Conservation (phyloP, 2,888 invertebrate genomes). For the Pachycephus smyrnensis region DNA sequence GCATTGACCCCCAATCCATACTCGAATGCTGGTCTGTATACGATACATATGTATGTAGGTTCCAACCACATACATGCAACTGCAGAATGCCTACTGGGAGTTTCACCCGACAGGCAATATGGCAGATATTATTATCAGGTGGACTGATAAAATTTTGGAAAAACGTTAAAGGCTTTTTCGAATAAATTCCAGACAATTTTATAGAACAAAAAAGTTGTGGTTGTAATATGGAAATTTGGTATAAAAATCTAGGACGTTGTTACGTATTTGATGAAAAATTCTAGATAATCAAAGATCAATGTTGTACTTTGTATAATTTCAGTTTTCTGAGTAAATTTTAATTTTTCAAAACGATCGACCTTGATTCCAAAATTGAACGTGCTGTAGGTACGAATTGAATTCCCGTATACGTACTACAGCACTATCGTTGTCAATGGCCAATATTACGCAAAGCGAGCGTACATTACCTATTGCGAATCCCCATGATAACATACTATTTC, state of each 20-base stretch:
- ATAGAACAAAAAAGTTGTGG: background rate
- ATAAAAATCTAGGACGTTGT: slow-evolving; percentile 34
- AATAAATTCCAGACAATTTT: background rate
- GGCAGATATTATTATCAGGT: background rate
- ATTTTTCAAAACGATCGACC: background rate
- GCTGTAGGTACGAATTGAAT: slow-evolving; percentile 37
- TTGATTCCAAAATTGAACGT: slow-evolving; percentile 2
- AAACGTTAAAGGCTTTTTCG: background rate
- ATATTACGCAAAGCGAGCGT: slow-evolving; percentile 53
- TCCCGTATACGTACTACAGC: slow-evolving; percentile 51
- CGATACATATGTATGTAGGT: slow-evolving; percentile 38
- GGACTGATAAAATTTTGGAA: background rate
- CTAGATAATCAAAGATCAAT: slow-evolving; percentile 4
- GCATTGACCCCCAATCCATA: slow-evolving; percentile 58
- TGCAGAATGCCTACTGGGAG: slow-evolving; percentile 44
- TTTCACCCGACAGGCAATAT: slow-evolving; percentile 9
- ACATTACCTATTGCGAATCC: slow-evolving; percentile 42
- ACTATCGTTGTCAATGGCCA: slow-evolving; percentile 61
- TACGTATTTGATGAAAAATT: slow-evolving; percentile 35
- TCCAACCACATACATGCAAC: slow-evolving; percentile 29
- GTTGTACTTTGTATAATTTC: background rate
- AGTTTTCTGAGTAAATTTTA: background rate
- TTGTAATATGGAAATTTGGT: background rate
- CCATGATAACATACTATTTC: slow-evolving; percentile 51
- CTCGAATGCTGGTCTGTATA: slow-evolving; percentile 51